These are phyloP conservation scores for Aplysina aerophoba DNA, from an alignment of 37 sponge, comb jelly and placozoan species.

Conservation along the genomic window DNA sequence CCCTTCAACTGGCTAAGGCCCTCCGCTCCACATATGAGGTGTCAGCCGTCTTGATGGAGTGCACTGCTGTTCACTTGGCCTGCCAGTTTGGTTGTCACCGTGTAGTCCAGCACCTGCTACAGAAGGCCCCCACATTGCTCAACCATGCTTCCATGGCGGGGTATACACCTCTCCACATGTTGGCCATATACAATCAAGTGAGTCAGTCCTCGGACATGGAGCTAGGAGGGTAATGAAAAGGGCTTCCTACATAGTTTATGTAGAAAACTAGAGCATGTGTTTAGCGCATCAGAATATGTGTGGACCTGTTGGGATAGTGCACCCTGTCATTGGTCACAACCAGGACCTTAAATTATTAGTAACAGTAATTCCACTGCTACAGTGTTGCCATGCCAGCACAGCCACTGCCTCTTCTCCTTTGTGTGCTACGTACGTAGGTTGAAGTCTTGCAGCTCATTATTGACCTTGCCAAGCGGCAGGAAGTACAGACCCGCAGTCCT, in stretches of 20 bases:
- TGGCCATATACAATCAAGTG: slow-evolving; percentile 40
- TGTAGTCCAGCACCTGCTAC: slow-evolving; percentile 35
- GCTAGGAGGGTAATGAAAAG: no score
- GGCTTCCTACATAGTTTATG: no score
- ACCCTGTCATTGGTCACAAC: no score
- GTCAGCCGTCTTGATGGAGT: neutral
- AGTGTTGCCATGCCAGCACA: no score
- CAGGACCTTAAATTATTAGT: no score
- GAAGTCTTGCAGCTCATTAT: slow-evolving; percentile 17
- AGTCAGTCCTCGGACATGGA: no score
- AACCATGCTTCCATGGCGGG: slow-evolving; percentile 49
- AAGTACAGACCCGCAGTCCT: neutral
- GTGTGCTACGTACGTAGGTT: neutral
- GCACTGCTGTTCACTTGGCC: slow-evolving; percentile 3
- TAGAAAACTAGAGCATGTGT: no score
- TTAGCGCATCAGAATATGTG: no score
- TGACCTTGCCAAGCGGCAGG: neutral
- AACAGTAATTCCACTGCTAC: no score
- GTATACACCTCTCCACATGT: slow-evolving; percentile 69
- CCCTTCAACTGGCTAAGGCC: neutral
- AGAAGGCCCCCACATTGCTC: slow-evolving; percentile 41
- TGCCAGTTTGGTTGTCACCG: slow-evolving; percentile 38
- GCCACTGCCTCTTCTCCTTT: neutral
- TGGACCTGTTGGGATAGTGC: no score
- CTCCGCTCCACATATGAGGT: neutral